These are phyloP conservation scores for Theocolax elegans DNA, from an alignment of 1,140 invertebrate species.

Conservation along the genomic window DNA sequence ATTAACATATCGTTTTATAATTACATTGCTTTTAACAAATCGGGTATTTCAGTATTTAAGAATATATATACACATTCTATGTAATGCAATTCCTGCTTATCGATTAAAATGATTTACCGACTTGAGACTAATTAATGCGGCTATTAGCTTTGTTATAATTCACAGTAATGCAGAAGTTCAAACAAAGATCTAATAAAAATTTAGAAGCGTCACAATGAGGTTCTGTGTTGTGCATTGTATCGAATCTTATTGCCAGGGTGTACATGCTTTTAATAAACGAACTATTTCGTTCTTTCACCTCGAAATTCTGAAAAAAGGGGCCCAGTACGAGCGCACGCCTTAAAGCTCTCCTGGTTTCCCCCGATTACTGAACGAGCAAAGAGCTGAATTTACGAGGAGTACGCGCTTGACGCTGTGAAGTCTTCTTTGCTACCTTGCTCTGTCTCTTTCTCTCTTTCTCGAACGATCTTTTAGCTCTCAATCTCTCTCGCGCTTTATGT, in stretches of 20 bases:
- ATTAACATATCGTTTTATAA: no score
- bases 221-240: neutral
- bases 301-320: neutral
- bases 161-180: no score
- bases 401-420: conserved; percentile 4
- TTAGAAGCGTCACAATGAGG: neutral
- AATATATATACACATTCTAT: no score
- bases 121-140: no score
- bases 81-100: no score
- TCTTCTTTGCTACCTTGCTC: neutral
- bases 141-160: no score
- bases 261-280: conserved; percentile 29
- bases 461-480: conserved; percentile 7
- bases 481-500: neutral
- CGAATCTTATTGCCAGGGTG: neutral
- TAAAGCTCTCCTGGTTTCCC: neutral
- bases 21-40: no score
- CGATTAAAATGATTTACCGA: no score
- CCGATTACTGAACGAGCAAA: conserved; percentile 26
- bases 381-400: conserved; percentile 32
- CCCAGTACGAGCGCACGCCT: neutral
- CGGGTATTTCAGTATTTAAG: no score
- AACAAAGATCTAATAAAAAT: neutral
- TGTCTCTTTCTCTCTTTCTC: neutral
- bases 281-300: neutral